Evolutionary conservation across 2,113 vertebrate species (phyloP).

Genomic region (Astatoreochromis straeleni): DNA sequence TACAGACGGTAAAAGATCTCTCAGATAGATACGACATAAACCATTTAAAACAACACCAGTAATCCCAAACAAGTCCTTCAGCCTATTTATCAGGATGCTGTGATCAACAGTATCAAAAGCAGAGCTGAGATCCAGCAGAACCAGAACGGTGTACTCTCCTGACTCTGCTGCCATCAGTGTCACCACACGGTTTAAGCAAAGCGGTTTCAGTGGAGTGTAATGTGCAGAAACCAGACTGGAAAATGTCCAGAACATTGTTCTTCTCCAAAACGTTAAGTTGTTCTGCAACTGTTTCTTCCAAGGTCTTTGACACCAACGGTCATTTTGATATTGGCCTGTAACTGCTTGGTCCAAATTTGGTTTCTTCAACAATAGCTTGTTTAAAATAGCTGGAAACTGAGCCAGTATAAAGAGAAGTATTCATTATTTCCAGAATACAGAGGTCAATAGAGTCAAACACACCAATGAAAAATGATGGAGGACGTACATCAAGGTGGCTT

Average conservation of each 20-base stretch:
- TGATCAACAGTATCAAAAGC: background rate
- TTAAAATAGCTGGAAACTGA: background rate
- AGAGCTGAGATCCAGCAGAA: background rate
- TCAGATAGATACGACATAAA: fast-evolving
- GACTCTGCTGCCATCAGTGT: background rate
- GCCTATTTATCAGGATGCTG: background rate
- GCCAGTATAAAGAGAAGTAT: background rate
- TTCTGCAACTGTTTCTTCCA: too few relatives aligned
- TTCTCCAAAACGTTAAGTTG: too few relatives aligned
- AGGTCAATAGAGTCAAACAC: background rate
- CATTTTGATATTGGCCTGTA: too few relatives aligned
- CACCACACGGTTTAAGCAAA: fast-evolving
- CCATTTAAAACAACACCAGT: background rate
- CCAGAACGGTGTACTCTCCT: fast-evolving
- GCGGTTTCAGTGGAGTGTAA: fast-evolving
- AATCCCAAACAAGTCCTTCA: background rate
- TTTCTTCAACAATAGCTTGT: background rate
- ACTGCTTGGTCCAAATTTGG: fast-evolving
- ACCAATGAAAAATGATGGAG: fast-evolving
- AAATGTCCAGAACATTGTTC: too few relatives aligned
- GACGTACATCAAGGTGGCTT: background rate
- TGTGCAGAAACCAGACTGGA: fast-evolving
- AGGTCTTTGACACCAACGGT: too few relatives aligned
- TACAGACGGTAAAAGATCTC: fast-evolving
- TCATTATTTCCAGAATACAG: background rate